Percentiles rank a stretch among this genome's conserved stretches.
phyloP scores from a whole-genome alignment of 1,140 invertebrate species.

The Hestina assimilis region DNA sequence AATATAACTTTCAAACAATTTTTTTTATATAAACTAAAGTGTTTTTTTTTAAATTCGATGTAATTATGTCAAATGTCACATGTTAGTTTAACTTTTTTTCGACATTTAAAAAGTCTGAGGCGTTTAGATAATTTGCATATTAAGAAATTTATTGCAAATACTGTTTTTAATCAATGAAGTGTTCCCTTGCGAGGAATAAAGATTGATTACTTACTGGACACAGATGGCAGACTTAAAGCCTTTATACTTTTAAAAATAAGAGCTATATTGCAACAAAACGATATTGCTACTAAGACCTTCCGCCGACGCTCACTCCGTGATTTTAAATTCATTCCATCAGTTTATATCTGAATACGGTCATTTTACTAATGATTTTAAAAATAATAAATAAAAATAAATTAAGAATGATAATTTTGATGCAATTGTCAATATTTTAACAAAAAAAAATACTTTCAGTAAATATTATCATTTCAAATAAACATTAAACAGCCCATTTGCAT shows the following conservation, averaged over 20 bases:
- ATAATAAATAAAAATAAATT: too few species aligned
- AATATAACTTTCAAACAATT: not conserved
- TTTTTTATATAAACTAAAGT: not conserved
- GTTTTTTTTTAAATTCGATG: too few species aligned
- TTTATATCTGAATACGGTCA: not conserved
- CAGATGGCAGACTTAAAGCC: not conserved
- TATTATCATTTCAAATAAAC: too few species aligned
- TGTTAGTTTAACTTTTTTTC: too few species aligned
- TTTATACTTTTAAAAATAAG: not conserved
- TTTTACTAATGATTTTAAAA: conserved; percentile 6
- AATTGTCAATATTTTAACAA: not conserved
- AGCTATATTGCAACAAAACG: not conserved
- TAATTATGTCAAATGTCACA: too few species aligned
- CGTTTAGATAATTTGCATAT: not conserved
- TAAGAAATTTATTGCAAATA: not conserved
- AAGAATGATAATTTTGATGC: not conserved
- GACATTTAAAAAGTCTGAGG: too few species aligned
- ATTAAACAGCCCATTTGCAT: not conserved
- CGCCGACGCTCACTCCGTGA: not conserved
- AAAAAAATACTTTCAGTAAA: too few species aligned
- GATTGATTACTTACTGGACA: not conserved
- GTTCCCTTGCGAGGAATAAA: not conserved
- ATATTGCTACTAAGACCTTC: not conserved
- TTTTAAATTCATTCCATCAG: not conserved
- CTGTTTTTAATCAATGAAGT: not conserved